These are phyloP conservation scores for Pseudopleuronectes americanus DNA, from an alignment of 2,797 vertebrate species.

Conservation along the genomic window DNA sequence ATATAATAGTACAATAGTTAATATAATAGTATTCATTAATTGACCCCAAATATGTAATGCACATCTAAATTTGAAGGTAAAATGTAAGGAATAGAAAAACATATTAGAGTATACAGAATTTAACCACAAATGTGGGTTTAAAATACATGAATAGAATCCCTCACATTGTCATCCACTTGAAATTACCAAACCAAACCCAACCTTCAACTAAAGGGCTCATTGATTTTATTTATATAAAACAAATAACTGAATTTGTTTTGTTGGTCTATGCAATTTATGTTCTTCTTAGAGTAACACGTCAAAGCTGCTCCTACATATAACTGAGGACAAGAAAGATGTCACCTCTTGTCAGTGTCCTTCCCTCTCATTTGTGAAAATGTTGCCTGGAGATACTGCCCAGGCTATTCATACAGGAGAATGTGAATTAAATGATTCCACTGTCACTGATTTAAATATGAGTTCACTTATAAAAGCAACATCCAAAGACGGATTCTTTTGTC, in stretches of 20 bases:
- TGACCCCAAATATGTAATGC: too few relatives aligned
- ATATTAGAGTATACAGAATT: too few relatives aligned
- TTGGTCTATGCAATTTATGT: neutral
- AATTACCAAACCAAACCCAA: neutral
- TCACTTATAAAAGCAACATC: neutral
- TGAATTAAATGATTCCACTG: neutral
- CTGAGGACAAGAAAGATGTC: neutral
- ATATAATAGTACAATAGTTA: too few relatives aligned
- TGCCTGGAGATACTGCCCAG: neutral
- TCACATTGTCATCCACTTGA: neutral
- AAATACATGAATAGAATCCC: neutral
- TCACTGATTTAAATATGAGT: neutral
- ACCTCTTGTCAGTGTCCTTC: too few relatives aligned
- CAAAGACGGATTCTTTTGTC: neutral
- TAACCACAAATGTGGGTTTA: too few relatives aligned
- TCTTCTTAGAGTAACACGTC: conserved; percentile 1
- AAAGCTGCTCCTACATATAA: conserved; percentile 3
- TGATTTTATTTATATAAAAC: neutral
- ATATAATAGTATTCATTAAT: neutral
- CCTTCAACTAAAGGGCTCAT: neutral
- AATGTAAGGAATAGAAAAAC: too few relatives aligned
- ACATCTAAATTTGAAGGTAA: too few relatives aligned
- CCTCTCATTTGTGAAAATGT: too few relatives aligned
- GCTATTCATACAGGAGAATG: neutral
- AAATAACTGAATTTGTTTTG: neutral